Percentiles rank a stretch among this genome's conserved stretches.
These are phyloP conservation scores for Triplophysa rosa DNA, from an alignment of 2,113 vertebrate species.

Conservation along the genomic window DNA sequence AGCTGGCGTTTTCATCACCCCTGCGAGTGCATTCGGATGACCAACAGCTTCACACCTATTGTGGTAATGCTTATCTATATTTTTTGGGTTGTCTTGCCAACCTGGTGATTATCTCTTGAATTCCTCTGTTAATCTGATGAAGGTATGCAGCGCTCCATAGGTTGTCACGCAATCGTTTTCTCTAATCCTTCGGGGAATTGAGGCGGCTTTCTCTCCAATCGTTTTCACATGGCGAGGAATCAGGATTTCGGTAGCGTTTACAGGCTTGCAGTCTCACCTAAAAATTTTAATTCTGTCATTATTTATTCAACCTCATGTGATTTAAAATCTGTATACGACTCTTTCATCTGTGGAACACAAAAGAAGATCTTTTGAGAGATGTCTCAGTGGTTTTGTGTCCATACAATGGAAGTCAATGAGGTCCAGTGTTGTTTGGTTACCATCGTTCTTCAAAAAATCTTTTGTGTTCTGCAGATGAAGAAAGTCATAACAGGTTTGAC, in stretches of 20 bases:
- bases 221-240: not conserved
- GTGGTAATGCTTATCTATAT: not conserved
- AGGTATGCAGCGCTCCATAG: not conserved
- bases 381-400: too few relatives aligned
- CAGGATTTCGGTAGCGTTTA: not conserved
- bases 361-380: too few relatives aligned
- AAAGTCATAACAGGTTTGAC: too few relatives aligned
- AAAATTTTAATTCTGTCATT: too few relatives aligned
- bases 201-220: not conserved
- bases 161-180: constrained; percentile 5
- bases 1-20: not conserved
- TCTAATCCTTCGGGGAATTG: constrained; percentile 12
- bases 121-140: not conserved
- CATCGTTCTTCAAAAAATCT: too few relatives aligned
- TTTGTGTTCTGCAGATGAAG: too few relatives aligned
- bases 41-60: not conserved
- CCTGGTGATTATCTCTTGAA: constrained; percentile 16
- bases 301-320: too few relatives aligned
- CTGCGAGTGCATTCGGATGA: not conserved
- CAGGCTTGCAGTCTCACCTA: too few relatives aligned
- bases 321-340: too few relatives aligned
- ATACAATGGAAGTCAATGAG: too few relatives aligned
- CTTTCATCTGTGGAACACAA: too few relatives aligned
- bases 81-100: not conserved
- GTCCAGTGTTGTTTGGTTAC: too few relatives aligned